Base-by-base conservation (phyloP, 1,140 invertebrate species). In the Ips nitidus region DNA sequence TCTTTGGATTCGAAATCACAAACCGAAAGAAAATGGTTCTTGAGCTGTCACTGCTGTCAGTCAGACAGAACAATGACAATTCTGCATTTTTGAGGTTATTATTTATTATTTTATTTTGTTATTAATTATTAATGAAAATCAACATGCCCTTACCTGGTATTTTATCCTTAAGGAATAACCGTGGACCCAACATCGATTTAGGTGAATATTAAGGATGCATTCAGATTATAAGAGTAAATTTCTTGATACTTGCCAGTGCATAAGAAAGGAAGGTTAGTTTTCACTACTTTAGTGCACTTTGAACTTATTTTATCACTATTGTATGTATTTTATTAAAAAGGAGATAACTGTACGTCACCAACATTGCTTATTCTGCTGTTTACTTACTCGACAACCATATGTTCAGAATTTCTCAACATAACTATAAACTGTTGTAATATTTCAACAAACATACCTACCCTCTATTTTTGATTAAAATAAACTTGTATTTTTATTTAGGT, bases 131-230 rank as follows among this genome's bases (percentile, higher is more conserved):
- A 62, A 62, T 52, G 39, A 68, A 60, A 60, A 52, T 36, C 60
- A 38, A 2, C 22, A 8, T 50, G 37, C 53, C 22, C 75, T 76
- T 71, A 79, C 78, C 75, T 77, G 66, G 63, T 69, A 73, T 63
- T 55, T 77, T 75, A 74, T 73, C 71, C 71, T 75, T 76, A 72
- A 78, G 61, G 68, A 71, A 69, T 59, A 72, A 67, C 37, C 69
- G 71, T 71, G 47, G 68, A 57, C 72, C 75, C 72, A 75, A 78
- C 78, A 79, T 79, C 70, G 70, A 60, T 41, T 67, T 58, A 73
- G 40, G 58, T 5, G 8, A 36, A 6, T 55, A 36, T 55, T 1
- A 38, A 37, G n/a, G 6, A 37, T 37, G 5, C n/a, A 55, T 55
- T 55, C 52, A 37, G 8, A 36, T 38, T 37, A 7, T 5, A 55